Base-by-base conservation (phyloP, 2,888 invertebrate species). In the Ptychoptera contaminata region DNA sequence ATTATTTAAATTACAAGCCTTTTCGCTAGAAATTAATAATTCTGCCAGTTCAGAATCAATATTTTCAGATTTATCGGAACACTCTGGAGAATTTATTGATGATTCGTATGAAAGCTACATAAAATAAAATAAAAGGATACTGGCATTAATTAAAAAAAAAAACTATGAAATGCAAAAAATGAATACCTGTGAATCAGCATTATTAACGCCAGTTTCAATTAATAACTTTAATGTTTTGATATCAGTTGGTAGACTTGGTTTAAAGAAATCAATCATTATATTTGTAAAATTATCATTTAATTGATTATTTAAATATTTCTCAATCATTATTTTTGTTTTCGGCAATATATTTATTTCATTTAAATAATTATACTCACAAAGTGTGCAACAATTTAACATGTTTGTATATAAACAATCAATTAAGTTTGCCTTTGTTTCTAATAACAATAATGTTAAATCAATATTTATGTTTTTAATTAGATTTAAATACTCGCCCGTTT, bases 171-270 rank as follows among this genome's bases (percentile, higher is more conserved):
- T 30, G 30, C 9, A 9, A 30, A 30, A 30, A 32, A 9, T 9
- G 23, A 7, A 23, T 36, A 57, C 57, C 51, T 58, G 58, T 1
- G 63, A 54, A n/a, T 66, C 66, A 1, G 61, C 62, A 53, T 66
- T 66, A 55, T 63, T 77, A 42, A 72, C 84, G 46, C 84, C 85
- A 8, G 86, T 77, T 53, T 85, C 86, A 40, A 85, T 67, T 29
- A 88, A 67, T 30, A 87, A 67, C 52, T 77, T 75, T 43, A 86
- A 60, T 30, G 79, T 77, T 51, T 80, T 78, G 2, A 76, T 72
- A 60, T 85, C 84, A 1, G 77, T 73, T 2, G 79, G 76, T 61
- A 79, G 65, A 40, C 73, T 73, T 1, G 75, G 72, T 14, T 72
- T 72, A 32, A 73, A 70, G 46, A 69, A 67, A 11, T 71, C 72